Percentiles rank a stretch among this genome's conserved stretches.
Conservation (phyloP, 1,140 invertebrate genomes). For the Papilio polyxenes region DNA sequence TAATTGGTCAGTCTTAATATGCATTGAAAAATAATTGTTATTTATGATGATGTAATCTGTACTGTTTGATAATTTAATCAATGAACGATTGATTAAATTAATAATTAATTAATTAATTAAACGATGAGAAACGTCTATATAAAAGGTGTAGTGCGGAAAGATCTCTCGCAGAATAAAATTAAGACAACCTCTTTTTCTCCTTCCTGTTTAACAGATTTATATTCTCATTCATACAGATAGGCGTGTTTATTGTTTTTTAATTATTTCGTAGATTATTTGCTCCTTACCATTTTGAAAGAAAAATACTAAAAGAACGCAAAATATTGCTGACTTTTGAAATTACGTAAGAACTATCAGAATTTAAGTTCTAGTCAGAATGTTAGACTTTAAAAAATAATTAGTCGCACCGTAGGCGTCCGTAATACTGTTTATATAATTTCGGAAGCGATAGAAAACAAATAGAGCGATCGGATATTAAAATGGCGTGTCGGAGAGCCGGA, state of each 20-base stretch:
- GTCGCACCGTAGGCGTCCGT: background rate
- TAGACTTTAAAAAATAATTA: background rate
- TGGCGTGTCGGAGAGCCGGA: conserved; percentile 33
- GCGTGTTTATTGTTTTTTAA: too few species aligned
- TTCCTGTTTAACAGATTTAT: too few species aligned
- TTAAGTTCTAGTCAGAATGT: background rate
- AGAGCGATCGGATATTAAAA: conserved; percentile 42
- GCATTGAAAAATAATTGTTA: too few species aligned
- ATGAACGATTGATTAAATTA: background rate
- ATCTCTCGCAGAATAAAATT: background rate
- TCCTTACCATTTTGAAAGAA: background rate
- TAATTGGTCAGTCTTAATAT: too few species aligned
- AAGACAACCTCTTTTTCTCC: too few species aligned
- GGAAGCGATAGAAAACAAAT: conserved; percentile 45
- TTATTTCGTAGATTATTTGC: too few species aligned
- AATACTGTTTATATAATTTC: conserved; percentile 32
- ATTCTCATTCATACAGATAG: too few species aligned
- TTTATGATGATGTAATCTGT: too few species aligned
- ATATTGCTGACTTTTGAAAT: background rate
- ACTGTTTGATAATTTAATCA: too few species aligned
- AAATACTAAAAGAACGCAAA: background rate
- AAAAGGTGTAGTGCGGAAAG: too few species aligned
- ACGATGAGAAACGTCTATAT: background rate
- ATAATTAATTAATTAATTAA: too few species aligned
- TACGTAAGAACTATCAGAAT: background rate